Evolutionary conservation across 2,113 vertebrate genomes (phyloP), one percentile per base, ranked within the genome.

Genomic region (Eurystomus gularis): DNA sequence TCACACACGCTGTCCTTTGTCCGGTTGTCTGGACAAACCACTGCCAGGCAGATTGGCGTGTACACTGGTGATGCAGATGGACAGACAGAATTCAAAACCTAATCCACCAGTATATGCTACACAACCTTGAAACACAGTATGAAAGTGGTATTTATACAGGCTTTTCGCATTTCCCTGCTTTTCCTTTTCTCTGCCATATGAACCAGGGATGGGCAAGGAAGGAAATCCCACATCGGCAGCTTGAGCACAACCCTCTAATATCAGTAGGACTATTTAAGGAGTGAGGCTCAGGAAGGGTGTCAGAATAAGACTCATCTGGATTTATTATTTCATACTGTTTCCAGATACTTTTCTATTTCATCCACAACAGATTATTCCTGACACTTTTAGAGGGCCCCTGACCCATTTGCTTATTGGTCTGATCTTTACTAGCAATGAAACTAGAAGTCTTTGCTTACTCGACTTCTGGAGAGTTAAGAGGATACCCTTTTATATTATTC

Each of bases 391-490:
- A 96, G 94, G 97, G 94, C 94, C 96, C 97, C 92, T 92, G 97
- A 94, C 93, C 95, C 93, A 96, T 97, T 97, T 97, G 96, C 93
- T 98, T 97, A 97, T 98, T 97, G 95, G 88, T 91, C 96, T 98
- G 97, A 98, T 98, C 96, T 98, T 98, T 97, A 93, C 93, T 95
- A 97, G 93, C 94, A 97, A 91, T 97, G 97, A 98, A 98, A 97
- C 92, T 78, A 91, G 84, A 96, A 97, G 96, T 95, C 92, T 97
- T 97, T 97, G 77, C 96, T 98, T 97, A 97, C 95, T 97, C 54
- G 82, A 94, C 80, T 98, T 98, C 97, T 97, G 96, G 52, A 97
- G 97, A 98, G 96, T 97, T 97, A 96, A 96, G 96, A 98, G 94
- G 93, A 94, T 97, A 96, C 90, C 93, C 96, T 98, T 96, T 98